phyloP scores from a whole-genome alignment of 2,797 vertebrate genomes.

The Acanthornis magna region DNA sequence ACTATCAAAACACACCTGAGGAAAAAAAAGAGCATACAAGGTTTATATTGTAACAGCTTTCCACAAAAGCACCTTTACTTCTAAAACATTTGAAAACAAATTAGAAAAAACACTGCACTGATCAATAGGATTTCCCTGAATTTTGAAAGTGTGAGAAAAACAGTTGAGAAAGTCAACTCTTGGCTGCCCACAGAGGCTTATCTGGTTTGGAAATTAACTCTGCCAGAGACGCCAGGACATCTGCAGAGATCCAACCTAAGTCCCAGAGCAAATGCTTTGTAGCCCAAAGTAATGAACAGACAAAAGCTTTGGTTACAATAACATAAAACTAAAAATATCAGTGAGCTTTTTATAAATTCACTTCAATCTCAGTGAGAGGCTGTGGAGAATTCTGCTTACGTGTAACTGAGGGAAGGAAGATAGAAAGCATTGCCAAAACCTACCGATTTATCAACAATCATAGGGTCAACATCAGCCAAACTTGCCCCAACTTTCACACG shows the following conservation, averaged over 20 bases:
- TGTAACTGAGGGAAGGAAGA: background rate
- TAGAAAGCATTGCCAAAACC: conserved; percentile 53
- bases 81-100: background rate
- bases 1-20: conserved; percentile 91
- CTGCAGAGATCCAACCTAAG: background rate
- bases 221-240: background rate
- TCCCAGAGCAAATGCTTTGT: background rate
- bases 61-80: background rate
- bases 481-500: conserved; percentile 95
- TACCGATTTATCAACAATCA: conserved; percentile 95
- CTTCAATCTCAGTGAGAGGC: background rate
- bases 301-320: background rate
- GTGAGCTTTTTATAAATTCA: background rate
- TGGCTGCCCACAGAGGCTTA: background rate
- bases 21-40: background rate
- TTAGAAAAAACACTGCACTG: background rate
- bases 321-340: background rate
- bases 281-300: background rate
- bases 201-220: background rate
- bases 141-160: background rate
- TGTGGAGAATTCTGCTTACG: background rate
- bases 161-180: background rate
- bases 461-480: conserved; percentile 97
- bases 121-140: background rate
- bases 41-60: background rate